A percentile compares a stretch with the other conserved stretches of the same genome.
Conservation (phyloP, 2,888 invertebrate genomes). For the Nomada ferruginata region DNA sequence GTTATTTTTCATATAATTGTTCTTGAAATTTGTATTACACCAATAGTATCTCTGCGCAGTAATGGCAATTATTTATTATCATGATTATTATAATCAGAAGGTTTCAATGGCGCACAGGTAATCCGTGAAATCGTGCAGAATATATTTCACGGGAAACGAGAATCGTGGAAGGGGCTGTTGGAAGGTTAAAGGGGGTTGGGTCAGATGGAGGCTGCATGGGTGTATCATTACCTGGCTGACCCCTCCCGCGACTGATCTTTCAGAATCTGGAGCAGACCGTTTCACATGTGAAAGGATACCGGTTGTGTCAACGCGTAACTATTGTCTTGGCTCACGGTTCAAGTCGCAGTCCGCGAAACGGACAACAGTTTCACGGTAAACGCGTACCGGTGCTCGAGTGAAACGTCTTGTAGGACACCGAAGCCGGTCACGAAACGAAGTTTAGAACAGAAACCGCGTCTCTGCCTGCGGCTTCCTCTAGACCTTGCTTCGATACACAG, state of each 20-base stretch:
- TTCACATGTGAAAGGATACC: constrained; percentile 81
- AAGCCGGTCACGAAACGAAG: constrained; percentile 73
- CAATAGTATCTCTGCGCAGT: too few species aligned
- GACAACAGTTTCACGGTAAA: constrained; percentile 73
- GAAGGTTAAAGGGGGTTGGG: constrained; percentile 68
- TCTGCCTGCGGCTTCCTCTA: constrained; percentile 60
- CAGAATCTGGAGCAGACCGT: constrained; percentile 79
- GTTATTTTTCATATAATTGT: too few species aligned
- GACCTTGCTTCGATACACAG: constrained; percentile 47
- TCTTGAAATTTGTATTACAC: too few species aligned
- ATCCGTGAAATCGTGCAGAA: constrained; percentile 55
- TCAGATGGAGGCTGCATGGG: constrained; percentile 71
- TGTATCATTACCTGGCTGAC: constrained; percentile 76
- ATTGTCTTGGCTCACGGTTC: constrained; percentile 73
- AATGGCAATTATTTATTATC: too few species aligned
- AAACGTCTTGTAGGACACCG: constrained; percentile 73
- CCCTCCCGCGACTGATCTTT: constrained; percentile 79
- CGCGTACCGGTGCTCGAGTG: constrained; percentile 61
- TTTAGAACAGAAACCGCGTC: constrained; percentile 65
- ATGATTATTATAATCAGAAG: neutral
- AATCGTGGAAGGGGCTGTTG: constrained; percentile 36
- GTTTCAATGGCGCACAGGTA: constrained; percentile 47
- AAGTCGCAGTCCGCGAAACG: constrained; percentile 45
- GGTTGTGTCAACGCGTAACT: constrained; percentile 74
- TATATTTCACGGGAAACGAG: constrained; percentile 33